These are phyloP conservation scores for Leucania comma DNA, from an alignment of 2,888 invertebrate genomes.

Conservation along the genomic window DNA sequence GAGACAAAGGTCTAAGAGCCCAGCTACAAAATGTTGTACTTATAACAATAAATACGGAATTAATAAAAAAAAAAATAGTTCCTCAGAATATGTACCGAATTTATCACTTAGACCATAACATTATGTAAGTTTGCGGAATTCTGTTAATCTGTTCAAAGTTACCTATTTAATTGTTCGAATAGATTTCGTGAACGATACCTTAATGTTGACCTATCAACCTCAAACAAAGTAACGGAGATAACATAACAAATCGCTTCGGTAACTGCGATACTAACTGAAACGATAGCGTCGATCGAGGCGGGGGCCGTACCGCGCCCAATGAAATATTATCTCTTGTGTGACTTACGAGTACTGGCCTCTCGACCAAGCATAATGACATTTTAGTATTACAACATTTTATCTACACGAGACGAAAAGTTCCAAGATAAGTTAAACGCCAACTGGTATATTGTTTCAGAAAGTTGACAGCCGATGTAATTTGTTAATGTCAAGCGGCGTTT, in stretches of 20 bases:
- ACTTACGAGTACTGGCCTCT: constrained; percentile 83
- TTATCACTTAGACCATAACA: not conserved
- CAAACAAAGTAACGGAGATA: constrained; percentile 86
- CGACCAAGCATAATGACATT: constrained; percentile 88
- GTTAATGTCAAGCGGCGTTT: constrained; percentile 85
- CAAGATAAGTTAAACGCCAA: constrained; percentile 89
- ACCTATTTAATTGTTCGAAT: constrained; percentile 60
- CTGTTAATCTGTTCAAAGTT: constrained; percentile 34
- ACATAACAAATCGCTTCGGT: constrained; percentile 87
- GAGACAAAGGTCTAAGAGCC: too few relatives aligned
- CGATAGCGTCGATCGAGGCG: constrained; percentile 77
- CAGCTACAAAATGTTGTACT: too few relatives aligned
- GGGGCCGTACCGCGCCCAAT: constrained; percentile 76
- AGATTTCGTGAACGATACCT: constrained; percentile 79
- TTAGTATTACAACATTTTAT: constrained; percentile 90
- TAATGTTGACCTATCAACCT: constrained; percentile 87
- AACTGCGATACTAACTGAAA: constrained; percentile 82
- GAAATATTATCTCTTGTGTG: constrained; percentile 85
- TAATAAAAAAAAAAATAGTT: too few relatives aligned
- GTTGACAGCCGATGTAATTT: constrained; percentile 89
- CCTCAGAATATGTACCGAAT: not conserved
- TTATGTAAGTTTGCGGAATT: not conserved
- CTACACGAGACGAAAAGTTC: constrained; percentile 88
- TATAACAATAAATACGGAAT: too few relatives aligned
- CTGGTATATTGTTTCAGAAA: constrained; percentile 90